Evolutionary conservation across 2,113 vertebrate genomes (phyloP).

Genomic region (Paramormyrops kingsleyae): DNA sequence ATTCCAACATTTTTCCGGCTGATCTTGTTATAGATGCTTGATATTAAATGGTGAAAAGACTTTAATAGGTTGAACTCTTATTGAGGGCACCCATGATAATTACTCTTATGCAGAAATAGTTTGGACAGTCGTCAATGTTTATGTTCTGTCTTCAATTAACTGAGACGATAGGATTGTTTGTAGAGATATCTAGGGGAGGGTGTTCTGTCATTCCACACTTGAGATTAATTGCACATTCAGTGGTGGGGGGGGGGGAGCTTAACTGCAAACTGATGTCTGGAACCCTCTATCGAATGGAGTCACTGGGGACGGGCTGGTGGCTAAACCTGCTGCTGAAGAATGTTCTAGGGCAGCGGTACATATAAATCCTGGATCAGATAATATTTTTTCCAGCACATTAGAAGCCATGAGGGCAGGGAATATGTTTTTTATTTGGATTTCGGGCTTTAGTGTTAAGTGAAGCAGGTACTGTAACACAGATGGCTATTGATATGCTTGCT

Average conservation of each 20-base stretch:
- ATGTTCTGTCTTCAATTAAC: background rate
- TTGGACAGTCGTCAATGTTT: constrained; percentile 7
- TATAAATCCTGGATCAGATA: constrained; percentile 18
- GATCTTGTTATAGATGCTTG: background rate
- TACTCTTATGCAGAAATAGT: background rate
- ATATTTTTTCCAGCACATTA: background rate
- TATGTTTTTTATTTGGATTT: background rate
- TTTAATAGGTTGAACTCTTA: background rate
- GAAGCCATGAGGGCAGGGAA: background rate
- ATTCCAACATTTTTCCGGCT: background rate
- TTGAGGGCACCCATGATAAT: background rate
- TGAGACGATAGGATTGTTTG: background rate
- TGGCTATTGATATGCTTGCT: background rate
- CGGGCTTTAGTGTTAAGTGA: background rate
- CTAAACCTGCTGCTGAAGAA: constrained; percentile 25
- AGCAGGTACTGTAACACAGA: background rate
- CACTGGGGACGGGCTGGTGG: constrained; percentile 15
- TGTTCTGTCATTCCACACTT: constrained; percentile 23
- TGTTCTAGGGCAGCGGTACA: constrained; percentile 14
- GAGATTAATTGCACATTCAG: constrained; percentile 32
- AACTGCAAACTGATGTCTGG: constrained; percentile 39
- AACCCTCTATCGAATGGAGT: constrained; percentile 28
- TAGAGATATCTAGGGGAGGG: background rate
- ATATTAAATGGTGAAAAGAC: background rate
- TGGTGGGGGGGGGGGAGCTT: constrained; percentile 10